Base-by-base conservation (phyloP, 2,113 vertebrate species). In the Eublepharis macularius region DNA sequence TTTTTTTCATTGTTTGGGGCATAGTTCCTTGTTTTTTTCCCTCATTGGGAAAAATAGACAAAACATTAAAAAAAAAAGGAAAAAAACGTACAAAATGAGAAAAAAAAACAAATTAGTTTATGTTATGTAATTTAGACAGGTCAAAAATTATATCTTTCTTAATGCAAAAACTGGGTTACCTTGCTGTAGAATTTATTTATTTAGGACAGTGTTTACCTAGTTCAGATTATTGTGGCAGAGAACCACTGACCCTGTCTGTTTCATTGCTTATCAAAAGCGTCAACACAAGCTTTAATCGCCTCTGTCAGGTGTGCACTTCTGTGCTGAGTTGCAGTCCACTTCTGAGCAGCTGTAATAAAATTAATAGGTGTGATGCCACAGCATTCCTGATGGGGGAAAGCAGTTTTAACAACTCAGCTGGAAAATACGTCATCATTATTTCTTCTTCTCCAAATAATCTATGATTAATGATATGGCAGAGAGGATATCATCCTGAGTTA, bases 281-380 rank as follows among this genome's bases (percentile, higher is more conserved):
- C 92, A 92, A 91, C 73, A 88, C 81, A 83, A 76, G 87, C 1
- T 85, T 87, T 81, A 78, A 49, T 93, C 72, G 89, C 60, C 66
- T 76, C 82, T 65, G 84, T 45, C 10, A 10, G 91, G 76, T 87
- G 47, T 65, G 77, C 82, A 9, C 29, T 86, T 92, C 88, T 86
- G 6, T 54, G 63, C 80, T 87, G 89, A 41, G 88, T 84, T 90
- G 26, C 51, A 3, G 17, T 91, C 12, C 21, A 41, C 88, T 85
- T 94, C 90, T 87, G 81, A 86, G 83, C 51, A 4, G 0, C 47
- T 2, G 1, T 65, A 89, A 79, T 84, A 90, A 92, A 93, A 87
- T 76, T 87, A 86, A 82, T 84, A 88, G 49, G 6, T 88, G 49
- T 72, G 9, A 76, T 21, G 24, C 11, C 19, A 4, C 75, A 21